Evolutionary conservation across 2,113 vertebrate species (phyloP).

Genomic region (Phrynocephalus versicolor): DNA sequence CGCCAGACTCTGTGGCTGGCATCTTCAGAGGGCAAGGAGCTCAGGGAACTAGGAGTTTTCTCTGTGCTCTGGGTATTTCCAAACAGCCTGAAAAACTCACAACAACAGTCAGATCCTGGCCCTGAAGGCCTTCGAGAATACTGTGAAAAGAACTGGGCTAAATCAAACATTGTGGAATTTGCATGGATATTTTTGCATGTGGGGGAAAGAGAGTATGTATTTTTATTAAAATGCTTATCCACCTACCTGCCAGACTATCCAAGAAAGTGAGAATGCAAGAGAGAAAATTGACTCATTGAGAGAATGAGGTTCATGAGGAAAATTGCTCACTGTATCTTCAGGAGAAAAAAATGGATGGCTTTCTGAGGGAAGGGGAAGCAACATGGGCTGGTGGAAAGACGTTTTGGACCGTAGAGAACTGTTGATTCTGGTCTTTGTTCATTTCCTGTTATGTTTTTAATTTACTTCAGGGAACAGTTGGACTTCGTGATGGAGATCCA

Average conservation of each 20-base stretch:
- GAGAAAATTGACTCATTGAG: background rate
- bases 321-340: background rate
- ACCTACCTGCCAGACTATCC: too few relatives aligned
- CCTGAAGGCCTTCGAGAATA: too few relatives aligned
- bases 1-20: too few relatives aligned
- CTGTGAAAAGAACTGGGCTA: background rate
- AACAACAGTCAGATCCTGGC: too few relatives aligned
- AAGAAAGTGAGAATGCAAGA: background rate
- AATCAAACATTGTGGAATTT: background rate
- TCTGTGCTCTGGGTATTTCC: too few relatives aligned
- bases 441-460: constrained; percentile 34
- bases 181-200: background rate
- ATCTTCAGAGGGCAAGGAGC: too few relatives aligned
- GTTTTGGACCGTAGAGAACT: background rate
- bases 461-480: constrained; percentile 77
- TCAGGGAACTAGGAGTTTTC: too few relatives aligned
- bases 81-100: too few relatives aligned
- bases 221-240: too few relatives aligned
- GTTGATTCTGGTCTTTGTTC: constrained; percentile 22
- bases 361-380: background rate
- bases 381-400: background rate
- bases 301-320: background rate
- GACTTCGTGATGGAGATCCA: constrained; percentile 78
- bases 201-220: background rate
- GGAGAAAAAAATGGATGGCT: background rate